Evolutionary conservation across 2,888 invertebrate species (phyloP), one percentile per base, ranked within the genome.

Genomic region (Tinea semifulvella): DNA sequence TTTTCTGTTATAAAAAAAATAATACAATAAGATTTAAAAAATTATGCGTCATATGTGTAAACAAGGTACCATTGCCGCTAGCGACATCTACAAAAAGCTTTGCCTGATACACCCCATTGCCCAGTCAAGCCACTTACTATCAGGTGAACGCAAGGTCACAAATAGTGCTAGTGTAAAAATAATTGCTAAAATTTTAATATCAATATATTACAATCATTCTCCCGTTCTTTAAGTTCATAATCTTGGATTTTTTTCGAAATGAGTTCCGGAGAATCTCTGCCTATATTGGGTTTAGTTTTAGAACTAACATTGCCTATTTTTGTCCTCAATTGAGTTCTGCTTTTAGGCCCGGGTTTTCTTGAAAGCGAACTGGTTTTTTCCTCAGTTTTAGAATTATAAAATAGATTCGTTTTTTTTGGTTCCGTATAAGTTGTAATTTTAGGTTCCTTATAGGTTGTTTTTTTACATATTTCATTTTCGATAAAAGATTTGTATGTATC

Each of bases 141-240:
- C n/a, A n/a, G n/a, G n/a, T n/a, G n/a, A n/a, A n/a, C n/a, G n/a
- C n/a, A n/a, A n/a, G n/a, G n/a, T n/a, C n/a, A n/a, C n/a, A n/a
- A n/a, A n/a, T n/a, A n/a, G 8, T 22, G 25, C 25, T 7, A 4
- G n/a, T 27, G 27, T 10, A 27, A n/a, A 27, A 13, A 2, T 7
- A 25, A 26, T 13, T 27, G 20, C 49, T 51, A 60, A 43, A 76
- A 60, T 48, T 75, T 79, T 27, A 79, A 59, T 42, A 79, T 60
- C 3, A 79, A 50, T 50, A 79, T 77, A 53, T 79, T 79, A 53
- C 71, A 76, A 39, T 70, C 77, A 43, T 71, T 67, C 10, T 74
- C 68, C 26, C 61, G 65, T 51, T 77, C 75, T 27, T 58, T 64
- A 0, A 79, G 68, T 56, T 74, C 72, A 44, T 77, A 79, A 43